Evolutionary conservation across 2,888 invertebrate genomes (phyloP).

Genomic region (Marronus borbonicus): DNA sequence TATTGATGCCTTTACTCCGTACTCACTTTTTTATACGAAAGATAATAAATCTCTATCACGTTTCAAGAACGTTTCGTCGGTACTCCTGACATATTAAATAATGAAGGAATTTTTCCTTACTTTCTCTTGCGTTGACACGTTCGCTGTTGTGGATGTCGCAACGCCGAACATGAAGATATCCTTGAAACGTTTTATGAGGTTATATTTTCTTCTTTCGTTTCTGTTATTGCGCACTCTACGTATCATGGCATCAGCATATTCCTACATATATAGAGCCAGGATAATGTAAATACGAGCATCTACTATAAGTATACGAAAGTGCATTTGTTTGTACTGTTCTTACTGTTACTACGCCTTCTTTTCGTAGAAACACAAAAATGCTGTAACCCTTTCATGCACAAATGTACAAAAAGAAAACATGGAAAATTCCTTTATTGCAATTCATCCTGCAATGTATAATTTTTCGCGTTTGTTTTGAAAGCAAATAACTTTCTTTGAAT

Average conservation of each 20-base stretch:
- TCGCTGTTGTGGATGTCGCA: slow-evolving; percentile 32
- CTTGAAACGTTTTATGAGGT: slow-evolving; percentile 38
- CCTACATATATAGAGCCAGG: background rate
- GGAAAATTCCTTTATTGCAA: too few relatives aligned
- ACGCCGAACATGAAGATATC: slow-evolving; percentile 23
- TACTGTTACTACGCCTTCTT: too few relatives aligned
- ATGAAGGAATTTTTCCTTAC: slow-evolving; percentile 51
- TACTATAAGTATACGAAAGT: background rate
- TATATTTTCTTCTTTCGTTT: slow-evolving; percentile 33
- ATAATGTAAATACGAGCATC: background rate
- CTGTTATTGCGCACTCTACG: slow-evolving; percentile 20
- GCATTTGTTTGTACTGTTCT: background rate
- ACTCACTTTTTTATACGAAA: slow-evolving; percentile 40
- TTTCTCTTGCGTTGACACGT: slow-evolving; percentile 42
- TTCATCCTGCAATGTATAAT: too few relatives aligned
- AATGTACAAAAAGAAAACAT: too few relatives aligned
- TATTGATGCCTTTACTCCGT: slow-evolving; percentile 49
- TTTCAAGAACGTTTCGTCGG: slow-evolving; percentile 48
- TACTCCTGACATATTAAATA: slow-evolving; percentile 52
- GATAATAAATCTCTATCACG: slow-evolving; percentile 52
- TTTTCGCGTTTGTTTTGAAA: too few relatives aligned
- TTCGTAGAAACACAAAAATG: too few relatives aligned
- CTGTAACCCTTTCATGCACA: too few relatives aligned
- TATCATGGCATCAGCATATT: background rate
- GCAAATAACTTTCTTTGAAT: too few relatives aligned